Conservation (phyloP, 2,113 vertebrate genomes). For the Leptocoma aspasia region DNA sequence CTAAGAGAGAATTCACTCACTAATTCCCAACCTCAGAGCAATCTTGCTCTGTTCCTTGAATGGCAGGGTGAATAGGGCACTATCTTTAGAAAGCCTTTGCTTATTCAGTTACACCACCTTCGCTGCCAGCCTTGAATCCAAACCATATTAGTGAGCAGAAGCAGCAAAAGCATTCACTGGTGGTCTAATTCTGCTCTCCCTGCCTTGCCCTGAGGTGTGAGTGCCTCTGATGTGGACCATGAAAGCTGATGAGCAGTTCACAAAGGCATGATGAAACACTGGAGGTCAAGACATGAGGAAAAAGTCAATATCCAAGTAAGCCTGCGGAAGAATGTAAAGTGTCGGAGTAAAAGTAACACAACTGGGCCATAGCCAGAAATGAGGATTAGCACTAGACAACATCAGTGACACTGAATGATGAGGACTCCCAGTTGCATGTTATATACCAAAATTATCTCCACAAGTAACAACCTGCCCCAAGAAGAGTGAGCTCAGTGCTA, state of each 20-base stretch:
- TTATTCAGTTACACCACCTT: neutral
- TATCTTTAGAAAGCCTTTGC: slow-evolving; percentile 32
- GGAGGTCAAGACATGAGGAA: neutral
- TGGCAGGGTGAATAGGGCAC: slow-evolving; percentile 23
- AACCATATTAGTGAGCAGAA: neutral
- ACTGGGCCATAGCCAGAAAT: neutral
- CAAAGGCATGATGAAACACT: neutral
- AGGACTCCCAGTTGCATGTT: neutral
- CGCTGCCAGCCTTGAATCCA: neutral
- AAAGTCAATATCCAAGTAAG: neutral
- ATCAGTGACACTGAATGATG: neutral
- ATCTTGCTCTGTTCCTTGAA: slow-evolving; percentile 2
- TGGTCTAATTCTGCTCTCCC: neutral
- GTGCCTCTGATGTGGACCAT: neutral
- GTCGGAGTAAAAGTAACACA: neutral
- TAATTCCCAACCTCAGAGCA: slow-evolving; percentile 48
- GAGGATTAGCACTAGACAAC: neutral
- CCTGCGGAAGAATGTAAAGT: neutral
- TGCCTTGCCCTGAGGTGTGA: neutral
- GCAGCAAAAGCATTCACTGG: neutral
- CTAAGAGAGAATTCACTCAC: neutral
- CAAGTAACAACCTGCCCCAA: neutral
- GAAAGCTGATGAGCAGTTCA: neutral
- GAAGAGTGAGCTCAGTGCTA: neutral
- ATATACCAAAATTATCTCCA: neutral